Percentiles rank a stretch among this genome's conserved stretches.
phyloP scores from a whole-genome alignment of 2,888 invertebrate species.

The Polydrusus tereticollis region DNA sequence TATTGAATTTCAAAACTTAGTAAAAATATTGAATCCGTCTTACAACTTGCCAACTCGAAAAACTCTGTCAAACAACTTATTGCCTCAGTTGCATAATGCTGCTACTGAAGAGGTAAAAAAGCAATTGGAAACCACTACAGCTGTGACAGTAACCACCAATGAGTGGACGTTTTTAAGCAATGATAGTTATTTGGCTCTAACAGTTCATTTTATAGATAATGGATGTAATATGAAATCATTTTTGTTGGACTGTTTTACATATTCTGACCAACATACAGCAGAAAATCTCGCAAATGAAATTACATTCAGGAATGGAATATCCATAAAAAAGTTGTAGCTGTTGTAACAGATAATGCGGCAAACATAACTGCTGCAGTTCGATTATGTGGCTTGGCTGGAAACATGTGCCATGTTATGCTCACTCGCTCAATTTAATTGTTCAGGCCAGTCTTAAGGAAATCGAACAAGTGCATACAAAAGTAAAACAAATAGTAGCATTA shows the following conservation, averaged over 20 bases:
- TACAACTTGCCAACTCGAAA: constrained; percentile 7
- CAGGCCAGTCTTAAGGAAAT: constrained; percentile 51
- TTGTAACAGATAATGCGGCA: constrained; percentile 55
- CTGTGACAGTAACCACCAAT: background rate
- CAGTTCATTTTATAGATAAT: constrained; percentile 18
- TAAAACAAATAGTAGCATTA: constrained; percentile 24
- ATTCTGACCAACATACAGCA: constrained; percentile 11
- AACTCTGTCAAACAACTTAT: background rate
- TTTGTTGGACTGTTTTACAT: constrained; percentile 22
- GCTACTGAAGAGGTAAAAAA: background rate
- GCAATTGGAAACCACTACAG: background rate
- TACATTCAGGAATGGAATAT: constrained; percentile 17
- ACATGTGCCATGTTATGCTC: constrained; percentile 56
- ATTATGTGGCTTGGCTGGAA: constrained; percentile 47
- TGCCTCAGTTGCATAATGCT: constrained; percentile 4
- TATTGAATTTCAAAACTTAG: constrained; percentile 2
- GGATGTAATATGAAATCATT: constrained; percentile 16
- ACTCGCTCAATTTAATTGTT: constrained; percentile 56
- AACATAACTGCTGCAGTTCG: constrained; percentile 36
- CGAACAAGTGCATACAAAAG: constrained; percentile 30
- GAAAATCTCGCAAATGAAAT: constrained; percentile 17
- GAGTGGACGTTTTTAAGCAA: constrained; percentile 21
- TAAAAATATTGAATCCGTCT: constrained; percentile 4
- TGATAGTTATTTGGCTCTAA: constrained; percentile 25
- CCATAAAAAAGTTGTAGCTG: constrained; percentile 50